These are phyloP conservation scores for Gambusia yucatana DNA, from an alignment of 2,797 vertebrate species.

Conservation along the genomic window DNA sequence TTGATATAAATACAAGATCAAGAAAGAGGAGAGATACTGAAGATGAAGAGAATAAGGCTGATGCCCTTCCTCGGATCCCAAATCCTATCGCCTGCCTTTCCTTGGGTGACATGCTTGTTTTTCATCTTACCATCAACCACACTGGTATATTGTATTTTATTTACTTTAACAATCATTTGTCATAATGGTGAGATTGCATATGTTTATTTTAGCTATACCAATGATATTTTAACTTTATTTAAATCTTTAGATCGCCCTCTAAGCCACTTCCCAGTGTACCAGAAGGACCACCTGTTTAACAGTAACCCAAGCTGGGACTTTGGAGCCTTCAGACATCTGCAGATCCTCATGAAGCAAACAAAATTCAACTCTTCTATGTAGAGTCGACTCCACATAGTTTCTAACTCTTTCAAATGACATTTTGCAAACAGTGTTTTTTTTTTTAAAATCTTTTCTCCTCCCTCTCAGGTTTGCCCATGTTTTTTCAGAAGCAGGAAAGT, in stretches of 20 bases:
- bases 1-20: slow-evolving; percentile 31
- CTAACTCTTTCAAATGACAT: background rate
- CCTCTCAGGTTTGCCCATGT: slow-evolving; percentile 89
- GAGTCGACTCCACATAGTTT: background rate
- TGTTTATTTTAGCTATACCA: background rate
- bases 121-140: slow-evolving; percentile 86
- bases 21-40: slow-evolving; percentile 58
- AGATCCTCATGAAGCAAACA: slow-evolving; percentile 87
- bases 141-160: slow-evolving; percentile 60
- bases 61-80: slow-evolving; percentile 79
- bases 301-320: slow-evolving; percentile 93
- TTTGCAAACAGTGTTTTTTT: background rate
- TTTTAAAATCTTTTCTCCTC: background rate
- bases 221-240: slow-evolving; percentile 2
- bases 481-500: slow-evolving; percentile 89
- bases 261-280: slow-evolving; percentile 93
- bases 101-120: slow-evolving; percentile 86
- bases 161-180: background rate
- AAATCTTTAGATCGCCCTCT: slow-evolving; percentile 73
- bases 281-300: slow-evolving; percentile 92
- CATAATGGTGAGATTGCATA: background rate
- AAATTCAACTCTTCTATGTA: slow-evolving; percentile 88
- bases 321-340: slow-evolving; percentile 87
- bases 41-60: background rate
- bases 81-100: slow-evolving; percentile 90